Evolutionary conservation across 2,888 invertebrate genomes (phyloP).

Genomic region (Drosophila mettleri): DNA sequence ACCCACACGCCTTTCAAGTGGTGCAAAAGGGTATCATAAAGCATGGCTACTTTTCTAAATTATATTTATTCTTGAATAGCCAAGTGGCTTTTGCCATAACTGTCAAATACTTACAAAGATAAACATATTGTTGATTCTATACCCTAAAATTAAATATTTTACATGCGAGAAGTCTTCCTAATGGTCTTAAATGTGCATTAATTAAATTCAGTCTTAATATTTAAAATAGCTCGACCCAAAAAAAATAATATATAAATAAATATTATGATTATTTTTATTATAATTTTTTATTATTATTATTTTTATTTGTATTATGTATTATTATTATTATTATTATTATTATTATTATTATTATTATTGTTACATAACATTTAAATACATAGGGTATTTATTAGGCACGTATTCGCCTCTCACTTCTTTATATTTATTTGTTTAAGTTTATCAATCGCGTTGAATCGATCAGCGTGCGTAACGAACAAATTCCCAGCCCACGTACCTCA

Average conservation of each 20-base stretch:
- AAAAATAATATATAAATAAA: too few species aligned
- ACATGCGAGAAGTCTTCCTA: too few species aligned
- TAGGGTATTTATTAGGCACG: not conserved
- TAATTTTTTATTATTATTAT: too few species aligned
- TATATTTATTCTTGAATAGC: not conserved
- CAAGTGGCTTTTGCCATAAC: not conserved
- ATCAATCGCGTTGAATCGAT: conserved; percentile 67
- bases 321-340: too few species aligned
- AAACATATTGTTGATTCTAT: not conserved
- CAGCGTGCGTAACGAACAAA: conserved; percentile 39
- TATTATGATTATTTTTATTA: too few species aligned
- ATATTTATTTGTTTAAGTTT: conserved; percentile 21
- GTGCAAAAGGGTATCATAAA: conserved; percentile 7
- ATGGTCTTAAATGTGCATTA: too few species aligned
- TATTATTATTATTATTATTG: not conserved
- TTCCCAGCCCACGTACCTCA: conserved; percentile 30
- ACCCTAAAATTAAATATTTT: too few species aligned
- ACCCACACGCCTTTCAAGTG: not conserved
- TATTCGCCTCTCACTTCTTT: not conserved
- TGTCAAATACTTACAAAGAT: too few species aligned
- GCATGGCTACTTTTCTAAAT: not conserved
- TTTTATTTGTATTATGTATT: too few species aligned
- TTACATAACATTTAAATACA: not conserved
- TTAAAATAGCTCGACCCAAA: too few species aligned
- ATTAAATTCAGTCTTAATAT: too few species aligned